phyloP scores from a whole-genome alignment of 2,113 vertebrate genomes.

The Archocentrus centrarchus region DNA sequence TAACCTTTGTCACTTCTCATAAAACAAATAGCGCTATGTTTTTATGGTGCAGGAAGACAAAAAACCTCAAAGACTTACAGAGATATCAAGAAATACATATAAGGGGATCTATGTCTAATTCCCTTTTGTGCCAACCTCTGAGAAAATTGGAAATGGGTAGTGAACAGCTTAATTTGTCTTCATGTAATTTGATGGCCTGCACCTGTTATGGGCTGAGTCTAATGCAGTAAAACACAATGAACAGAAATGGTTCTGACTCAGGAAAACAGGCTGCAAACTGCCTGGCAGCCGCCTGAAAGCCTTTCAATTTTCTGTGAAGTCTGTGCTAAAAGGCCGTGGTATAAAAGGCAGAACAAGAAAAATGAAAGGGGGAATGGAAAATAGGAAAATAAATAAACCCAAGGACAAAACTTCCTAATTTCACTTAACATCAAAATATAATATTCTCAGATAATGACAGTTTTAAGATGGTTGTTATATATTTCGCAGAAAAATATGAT shows the following conservation, averaged over 20 bases:
- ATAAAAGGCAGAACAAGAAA: not conserved
- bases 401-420: not conserved
- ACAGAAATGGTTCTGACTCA: slow-evolving; percentile 46
- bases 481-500: not conserved
- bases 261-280: slow-evolving; percentile 48
- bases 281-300: slow-evolving; percentile 55
- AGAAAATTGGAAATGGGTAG: slow-evolving; percentile 68
- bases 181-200: slow-evolving; percentile 71
- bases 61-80: slow-evolving; percentile 44
- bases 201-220: slow-evolving; percentile 60
- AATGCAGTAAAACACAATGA: slow-evolving; percentile 67
- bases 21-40: slow-evolving; percentile 52
- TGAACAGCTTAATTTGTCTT: slow-evolving; percentile 76
- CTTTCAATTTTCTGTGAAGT: slow-evolving; percentile 60
- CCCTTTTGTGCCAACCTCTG: slow-evolving; percentile 46
- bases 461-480: not conserved
- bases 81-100: slow-evolving; percentile 63
- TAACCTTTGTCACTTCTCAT: slow-evolving; percentile 47
- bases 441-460: slow-evolving; percentile 4
- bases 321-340: slow-evolving; percentile 27
- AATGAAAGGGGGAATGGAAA: not conserved
- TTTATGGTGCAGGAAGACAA: slow-evolving; percentile 51
- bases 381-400: not conserved
- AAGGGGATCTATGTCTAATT: slow-evolving; percentile 67
- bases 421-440: slow-evolving; percentile 5